Base-by-base conservation (phyloP, 2,888 invertebrate species). In the Dasypolia templi region DNA sequence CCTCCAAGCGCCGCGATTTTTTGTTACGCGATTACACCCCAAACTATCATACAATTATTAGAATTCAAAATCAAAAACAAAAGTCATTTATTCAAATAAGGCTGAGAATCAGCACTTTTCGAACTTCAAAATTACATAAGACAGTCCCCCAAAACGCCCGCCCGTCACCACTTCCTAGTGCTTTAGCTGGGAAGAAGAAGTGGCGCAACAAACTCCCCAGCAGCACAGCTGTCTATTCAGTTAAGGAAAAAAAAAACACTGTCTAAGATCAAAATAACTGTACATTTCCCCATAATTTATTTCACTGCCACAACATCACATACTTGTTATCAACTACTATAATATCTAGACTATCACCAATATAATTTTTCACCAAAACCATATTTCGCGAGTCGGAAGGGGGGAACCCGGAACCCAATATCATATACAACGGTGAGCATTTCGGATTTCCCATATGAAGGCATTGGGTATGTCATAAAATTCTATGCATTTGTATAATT, bases 401-500 rank as follows among this genome's bases (percentile, higher is more conserved):
- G 26, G 14, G 29, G 32, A 44, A 19, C 22, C 53, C 65, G 68
- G 59, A 55, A 29, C 64, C 32, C 51, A 39, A 67, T 81, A 81
- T 62, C 61, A 69, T 83, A 79, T 53, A 72, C 35, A 66, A 56
- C 22, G 39, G 26, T n/a, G 67, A 68, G 67, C 84, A 76, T 66
- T 85, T 81, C 85, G 87, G 89, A 88, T 89, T 84, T 87, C 86
- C 88, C 87, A 87, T 88, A 92, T 87, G 88, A 89, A 91, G 89
- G 86, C 86, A 90, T 91, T 88, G 77, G 67, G 86, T 61, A 69
- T 72, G 74, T 89, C 92, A 87, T 93, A 91, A 92, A 92, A 92
- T 92, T 91, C 88, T 91, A 92, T 92, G 86, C 81, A 77, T 92
- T 92, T 92, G 92, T 93, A 92, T 92, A 92, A 92, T 92, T 87